A percentile compares a stretch with the other conserved stretches of the same genome.
These are phyloP conservation scores for Patagioenas fasciata DNA, from an alignment of 2,113 vertebrate species.

Conservation along the genomic window DNA sequence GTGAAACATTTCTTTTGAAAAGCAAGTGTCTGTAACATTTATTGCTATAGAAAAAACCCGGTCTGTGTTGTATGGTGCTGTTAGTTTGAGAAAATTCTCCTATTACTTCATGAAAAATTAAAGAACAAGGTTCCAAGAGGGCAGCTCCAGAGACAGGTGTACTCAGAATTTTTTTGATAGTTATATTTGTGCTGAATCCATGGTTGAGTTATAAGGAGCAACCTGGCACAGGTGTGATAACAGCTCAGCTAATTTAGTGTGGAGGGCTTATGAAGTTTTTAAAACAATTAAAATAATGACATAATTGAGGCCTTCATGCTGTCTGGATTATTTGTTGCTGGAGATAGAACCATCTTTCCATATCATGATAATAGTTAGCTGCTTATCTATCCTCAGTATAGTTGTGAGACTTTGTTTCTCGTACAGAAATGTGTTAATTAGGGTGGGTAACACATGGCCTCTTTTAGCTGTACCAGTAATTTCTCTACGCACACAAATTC, in stretches of 20 bases:
- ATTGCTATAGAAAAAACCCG: not conserved
- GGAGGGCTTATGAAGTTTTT: not conserved
- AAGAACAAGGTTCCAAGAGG: not conserved
- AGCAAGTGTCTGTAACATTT: not conserved
- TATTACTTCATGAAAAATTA: not conserved
- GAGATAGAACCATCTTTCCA: not conserved
- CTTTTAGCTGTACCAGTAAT: not conserved
- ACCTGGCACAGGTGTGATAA: not conserved
- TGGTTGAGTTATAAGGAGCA: not conserved
- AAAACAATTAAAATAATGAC: not conserved
- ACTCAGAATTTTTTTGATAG: not conserved
- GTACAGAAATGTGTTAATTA: not conserved
- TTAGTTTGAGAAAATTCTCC: not conserved
- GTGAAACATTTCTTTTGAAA: not conserved
- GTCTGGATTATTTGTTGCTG: not conserved
- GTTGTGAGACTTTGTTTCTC: not conserved
- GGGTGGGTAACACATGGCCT: not conserved
- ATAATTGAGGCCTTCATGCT: not conserved
- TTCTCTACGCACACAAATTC: not conserved
- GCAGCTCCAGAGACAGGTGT: fast-evolving
- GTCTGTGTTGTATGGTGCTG: not conserved
- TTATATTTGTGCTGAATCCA: not conserved
- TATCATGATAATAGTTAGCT: not conserved
- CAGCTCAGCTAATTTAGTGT: not conserved
- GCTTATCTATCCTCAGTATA: not conserved